Evolutionary conservation across 2,113 vertebrate genomes (phyloP).

Genomic region (Ammodytes dubius): DNA sequence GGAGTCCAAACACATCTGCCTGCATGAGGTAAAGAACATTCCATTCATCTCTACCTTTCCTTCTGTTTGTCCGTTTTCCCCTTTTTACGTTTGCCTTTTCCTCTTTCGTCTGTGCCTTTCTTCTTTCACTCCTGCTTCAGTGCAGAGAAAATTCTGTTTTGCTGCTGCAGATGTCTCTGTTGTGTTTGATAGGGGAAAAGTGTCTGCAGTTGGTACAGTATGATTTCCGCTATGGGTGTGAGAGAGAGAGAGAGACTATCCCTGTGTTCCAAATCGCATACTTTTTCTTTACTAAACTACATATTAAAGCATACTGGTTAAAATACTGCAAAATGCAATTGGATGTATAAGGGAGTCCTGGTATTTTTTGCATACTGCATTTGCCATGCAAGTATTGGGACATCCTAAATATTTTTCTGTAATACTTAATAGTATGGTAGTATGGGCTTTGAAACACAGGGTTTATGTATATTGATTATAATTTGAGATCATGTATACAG

Average conservation of each 20-base stretch:
- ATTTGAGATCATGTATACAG: not conserved
- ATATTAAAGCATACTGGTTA: too few relatives aligned
- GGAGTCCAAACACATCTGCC: conserved; percentile 32
- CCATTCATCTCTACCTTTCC: not conserved
- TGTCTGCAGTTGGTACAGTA: not conserved
- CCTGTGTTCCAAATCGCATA: too few relatives aligned
- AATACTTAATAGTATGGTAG: too few relatives aligned
- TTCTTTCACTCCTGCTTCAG: conserved; percentile 1
- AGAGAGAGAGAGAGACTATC: not conserved
- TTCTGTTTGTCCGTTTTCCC: not conserved
- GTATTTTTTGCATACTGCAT: too few relatives aligned
- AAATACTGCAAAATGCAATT: too few relatives aligned
- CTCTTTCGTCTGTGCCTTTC: not conserved
- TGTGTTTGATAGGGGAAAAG: conserved; percentile 29
- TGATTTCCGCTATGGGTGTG: not conserved
- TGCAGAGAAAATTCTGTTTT: conserved; percentile 5
- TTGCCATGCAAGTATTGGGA: too few relatives aligned
- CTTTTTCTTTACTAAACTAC: too few relatives aligned
- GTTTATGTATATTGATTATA: not conserved
- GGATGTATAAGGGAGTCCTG: too few relatives aligned
- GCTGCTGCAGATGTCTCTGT: conserved; percentile 28
- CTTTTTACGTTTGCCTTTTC: not conserved
- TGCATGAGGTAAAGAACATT: conserved; percentile 47
- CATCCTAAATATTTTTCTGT: too few relatives aligned
- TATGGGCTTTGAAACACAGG: too few relatives aligned